A percentile compares a stretch with the other conserved stretches of the same genome.
phyloP scores from a whole-genome alignment of 2,113 vertebrate genomes.

The Benitochromis conjunctus region DNA sequence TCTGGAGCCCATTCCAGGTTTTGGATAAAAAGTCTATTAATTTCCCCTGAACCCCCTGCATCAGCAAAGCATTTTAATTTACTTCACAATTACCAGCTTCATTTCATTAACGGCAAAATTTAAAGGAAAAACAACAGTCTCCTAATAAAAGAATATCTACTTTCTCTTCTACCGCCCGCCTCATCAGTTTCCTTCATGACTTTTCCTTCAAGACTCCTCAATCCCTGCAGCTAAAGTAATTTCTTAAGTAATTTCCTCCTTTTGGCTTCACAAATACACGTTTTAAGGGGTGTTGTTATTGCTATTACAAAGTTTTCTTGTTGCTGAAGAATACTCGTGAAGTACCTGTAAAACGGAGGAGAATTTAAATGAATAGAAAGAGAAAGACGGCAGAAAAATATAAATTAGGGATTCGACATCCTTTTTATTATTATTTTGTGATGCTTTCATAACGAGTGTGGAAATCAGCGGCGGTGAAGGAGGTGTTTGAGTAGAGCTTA shows the following conservation, averaged over 20 bases:
- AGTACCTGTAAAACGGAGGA: slow-evolving; percentile 23
- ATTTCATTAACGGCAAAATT: slow-evolving; percentile 70
- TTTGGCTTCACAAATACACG: slow-evolving; percentile 42
- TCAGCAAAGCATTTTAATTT: slow-evolving; percentile 75
- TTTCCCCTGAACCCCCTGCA: slow-evolving; percentile 62
- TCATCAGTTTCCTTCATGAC: slow-evolving; percentile 53
- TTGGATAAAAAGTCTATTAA: slow-evolving; percentile 63
- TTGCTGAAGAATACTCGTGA: slow-evolving; percentile 20
- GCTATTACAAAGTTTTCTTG: slow-evolving; percentile 19
- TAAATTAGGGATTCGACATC: background rate
- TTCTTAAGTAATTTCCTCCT: slow-evolving; percentile 58
- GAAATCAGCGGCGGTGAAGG: background rate
- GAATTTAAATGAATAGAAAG: slow-evolving; percentile 7
- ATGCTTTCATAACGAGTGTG: background rate
- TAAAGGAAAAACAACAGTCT: slow-evolving; percentile 61
- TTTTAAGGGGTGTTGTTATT: slow-evolving; percentile 39
- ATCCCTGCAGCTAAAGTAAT: slow-evolving; percentile 56
- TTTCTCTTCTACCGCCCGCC: slow-evolving; percentile 25
- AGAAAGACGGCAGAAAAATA: background rate
- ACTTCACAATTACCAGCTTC: slow-evolving; percentile 72
- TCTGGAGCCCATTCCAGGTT: slow-evolving; percentile 53
- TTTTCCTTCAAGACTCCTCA: slow-evolving; percentile 48
- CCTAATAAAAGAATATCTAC: slow-evolving; percentile 66
- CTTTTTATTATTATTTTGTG: background rate
- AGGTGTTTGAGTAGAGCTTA: slow-evolving; percentile 30